Percentiles rank a stretch among this genome's conserved stretches.
phyloP scores from a whole-genome alignment of 2,113 vertebrate genomes.

The Aythya baeri region DNA sequence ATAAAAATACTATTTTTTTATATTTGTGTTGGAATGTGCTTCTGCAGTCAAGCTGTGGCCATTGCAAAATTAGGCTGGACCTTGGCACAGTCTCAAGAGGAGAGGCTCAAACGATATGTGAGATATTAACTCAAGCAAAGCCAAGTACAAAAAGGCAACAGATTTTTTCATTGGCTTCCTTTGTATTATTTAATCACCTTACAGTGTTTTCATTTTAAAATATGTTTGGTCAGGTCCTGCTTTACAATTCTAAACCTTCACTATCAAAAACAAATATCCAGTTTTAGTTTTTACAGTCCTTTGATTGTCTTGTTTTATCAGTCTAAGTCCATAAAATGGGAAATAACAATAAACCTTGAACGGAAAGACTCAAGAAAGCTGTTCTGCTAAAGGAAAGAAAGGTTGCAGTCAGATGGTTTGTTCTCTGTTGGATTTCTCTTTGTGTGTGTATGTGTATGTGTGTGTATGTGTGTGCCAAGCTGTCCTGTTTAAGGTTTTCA shows the following conservation, averaged over 20 bases:
- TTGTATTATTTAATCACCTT: not conserved
- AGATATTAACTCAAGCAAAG: not conserved
- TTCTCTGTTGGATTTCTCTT: not conserved
- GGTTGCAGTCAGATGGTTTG: not conserved
- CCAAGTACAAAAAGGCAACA: not conserved
- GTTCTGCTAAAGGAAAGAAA: not conserved
- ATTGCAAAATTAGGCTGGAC: conserved; percentile 1
- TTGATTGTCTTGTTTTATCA: not conserved
- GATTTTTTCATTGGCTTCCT: not conserved
- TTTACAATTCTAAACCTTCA: not conserved
- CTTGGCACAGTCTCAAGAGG: not conserved
- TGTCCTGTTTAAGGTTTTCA: not conserved
- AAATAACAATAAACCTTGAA: not conserved
- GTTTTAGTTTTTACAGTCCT: not conserved
- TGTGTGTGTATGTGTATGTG: too few species aligned
- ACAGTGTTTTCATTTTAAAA: not conserved
- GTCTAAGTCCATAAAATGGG: not conserved
- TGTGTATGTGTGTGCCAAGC: not conserved
- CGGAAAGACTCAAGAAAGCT: not conserved
- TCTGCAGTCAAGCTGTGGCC: not conserved
- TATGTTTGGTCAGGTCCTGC: not conserved
- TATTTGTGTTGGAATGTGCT: not conserved
- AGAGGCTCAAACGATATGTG: not conserved
- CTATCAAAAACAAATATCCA: not conserved
- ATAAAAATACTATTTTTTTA: not conserved